Evolutionary conservation across 2,888 invertebrate genomes (phyloP).

Genomic region (Ptychoptera contaminata): DNA sequence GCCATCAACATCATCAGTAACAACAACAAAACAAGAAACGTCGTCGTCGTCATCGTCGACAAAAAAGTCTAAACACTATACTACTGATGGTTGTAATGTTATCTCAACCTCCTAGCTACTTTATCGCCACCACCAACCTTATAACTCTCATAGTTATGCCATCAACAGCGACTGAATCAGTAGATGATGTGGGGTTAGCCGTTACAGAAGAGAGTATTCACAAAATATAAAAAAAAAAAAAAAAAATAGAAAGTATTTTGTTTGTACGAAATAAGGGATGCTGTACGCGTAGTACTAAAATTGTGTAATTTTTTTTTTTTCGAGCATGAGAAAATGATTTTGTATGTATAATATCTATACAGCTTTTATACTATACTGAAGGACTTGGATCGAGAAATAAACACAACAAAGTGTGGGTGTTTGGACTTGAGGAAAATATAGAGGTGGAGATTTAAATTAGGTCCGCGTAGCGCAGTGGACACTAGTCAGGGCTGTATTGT

Average conservation of each 20-base stretch:
- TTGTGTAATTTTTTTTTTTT: neutral
- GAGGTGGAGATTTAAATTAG: conserved; percentile 5
- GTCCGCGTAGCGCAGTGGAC: conserved; percentile 6
- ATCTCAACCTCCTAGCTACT: too few species aligned
- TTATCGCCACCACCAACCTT: too few species aligned
- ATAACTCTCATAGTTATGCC: too few species aligned
- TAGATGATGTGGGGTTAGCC: neutral
- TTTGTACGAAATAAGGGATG: neutral
- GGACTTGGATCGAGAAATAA: too few species aligned
- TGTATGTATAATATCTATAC: too few species aligned
- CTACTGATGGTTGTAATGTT: too few species aligned
- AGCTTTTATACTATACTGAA: too few species aligned
- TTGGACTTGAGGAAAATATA: neutral
- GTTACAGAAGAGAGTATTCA: neutral
- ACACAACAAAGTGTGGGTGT: neutral
- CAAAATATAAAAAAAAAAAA: neutral
- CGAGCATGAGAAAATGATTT: neutral
- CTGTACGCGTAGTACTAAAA: neutral
- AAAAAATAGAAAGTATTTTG: neutral
- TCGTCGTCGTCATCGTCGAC: too few species aligned
- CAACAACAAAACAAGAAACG: too few species aligned
- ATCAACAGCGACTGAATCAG: neutral
- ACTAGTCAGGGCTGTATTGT: conserved; percentile 2
- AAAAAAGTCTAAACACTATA: too few species aligned
- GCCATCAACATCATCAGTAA: too few species aligned